These are phyloP conservation scores for Heteromyza rotundicornis DNA, from an alignment of 2,888 invertebrate genomes.

Conservation along the genomic window DNA sequence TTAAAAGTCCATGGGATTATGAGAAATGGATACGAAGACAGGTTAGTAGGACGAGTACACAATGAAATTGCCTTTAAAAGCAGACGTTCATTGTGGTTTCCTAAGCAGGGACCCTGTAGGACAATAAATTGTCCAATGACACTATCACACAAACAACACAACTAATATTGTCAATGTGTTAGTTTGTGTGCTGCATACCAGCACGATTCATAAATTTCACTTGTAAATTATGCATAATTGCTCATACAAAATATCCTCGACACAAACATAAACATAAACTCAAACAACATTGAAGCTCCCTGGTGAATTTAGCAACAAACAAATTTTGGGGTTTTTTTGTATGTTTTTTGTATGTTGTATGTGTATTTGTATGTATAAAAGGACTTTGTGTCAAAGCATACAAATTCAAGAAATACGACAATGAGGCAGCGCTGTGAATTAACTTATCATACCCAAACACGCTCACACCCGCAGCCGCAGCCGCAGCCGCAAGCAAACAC, in stretches of 20 bases:
- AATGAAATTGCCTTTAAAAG: no score
- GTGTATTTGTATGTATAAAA: neutral
- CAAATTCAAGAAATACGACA: neutral
- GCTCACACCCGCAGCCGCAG: no score
- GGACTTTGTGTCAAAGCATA: neutral
- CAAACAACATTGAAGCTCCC: no score
- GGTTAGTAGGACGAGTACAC: no score
- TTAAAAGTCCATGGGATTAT: no score
- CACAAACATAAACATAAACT: no score
- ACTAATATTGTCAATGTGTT: neutral
- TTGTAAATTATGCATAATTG: constrained; percentile 18
- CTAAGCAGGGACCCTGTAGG: neutral
- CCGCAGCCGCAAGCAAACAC: neutral
- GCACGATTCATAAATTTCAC: constrained; percentile 1
- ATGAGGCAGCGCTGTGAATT: neutral
- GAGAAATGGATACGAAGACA: no score
- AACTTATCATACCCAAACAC: constrained; percentile 9
- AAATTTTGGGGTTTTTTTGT: no score
- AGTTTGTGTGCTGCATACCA: neutral
- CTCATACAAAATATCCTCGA: neutral
- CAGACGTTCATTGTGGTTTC: no score
- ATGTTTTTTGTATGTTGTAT: no score
- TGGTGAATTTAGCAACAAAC: no score
- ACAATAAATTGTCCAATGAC: constrained; percentile 9
- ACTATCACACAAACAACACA: neutral